These are phyloP conservation scores for Nasonia oneida DNA, from an alignment of 2,888 invertebrate genomes.

Conservation along the genomic window DNA sequence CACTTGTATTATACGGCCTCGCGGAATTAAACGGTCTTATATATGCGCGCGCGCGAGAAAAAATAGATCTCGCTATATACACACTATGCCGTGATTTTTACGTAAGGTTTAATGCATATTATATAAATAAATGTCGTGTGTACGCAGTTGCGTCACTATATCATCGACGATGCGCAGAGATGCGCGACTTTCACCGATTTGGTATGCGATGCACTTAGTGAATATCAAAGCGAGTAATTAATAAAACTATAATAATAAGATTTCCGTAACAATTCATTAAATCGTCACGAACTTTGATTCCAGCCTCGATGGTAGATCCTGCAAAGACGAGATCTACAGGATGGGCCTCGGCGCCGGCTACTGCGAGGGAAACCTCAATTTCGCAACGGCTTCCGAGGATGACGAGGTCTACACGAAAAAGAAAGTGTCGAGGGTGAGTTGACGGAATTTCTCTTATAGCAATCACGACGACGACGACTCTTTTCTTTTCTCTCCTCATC, in stretches of 20 bases:
- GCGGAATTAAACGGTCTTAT: not conserved
- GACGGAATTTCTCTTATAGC: slow-evolving; percentile 52
- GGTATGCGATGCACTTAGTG: slow-evolving; percentile 12
- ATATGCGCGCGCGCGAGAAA: not conserved
- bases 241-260: no score
- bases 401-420: slow-evolving; percentile 78
- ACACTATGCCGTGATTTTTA: slow-evolving; percentile 21
- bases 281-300: slow-evolving; percentile 61
- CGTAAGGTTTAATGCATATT: slow-evolving; percentile 21
- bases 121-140: slow-evolving; percentile 47
- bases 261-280: no score
- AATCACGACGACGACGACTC: not conserved
- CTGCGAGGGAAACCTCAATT: slow-evolving; percentile 77
- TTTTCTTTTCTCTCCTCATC: not conserved
- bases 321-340: slow-evolving; percentile 77
- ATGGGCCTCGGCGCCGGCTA: slow-evolving; percentile 76
- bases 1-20: not conserved
- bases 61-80: not conserved
- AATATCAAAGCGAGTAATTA: not conserved
- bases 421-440: slow-evolving; percentile 77
- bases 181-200: slow-evolving; percentile 31
- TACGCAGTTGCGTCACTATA: not conserved
- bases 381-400: slow-evolving; percentile 77
- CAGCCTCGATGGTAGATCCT: slow-evolving; percentile 76
- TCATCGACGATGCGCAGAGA: not conserved